phyloP scores from a whole-genome alignment of 2,888 invertebrate genomes.

The Drosophila demipolita region DNA sequence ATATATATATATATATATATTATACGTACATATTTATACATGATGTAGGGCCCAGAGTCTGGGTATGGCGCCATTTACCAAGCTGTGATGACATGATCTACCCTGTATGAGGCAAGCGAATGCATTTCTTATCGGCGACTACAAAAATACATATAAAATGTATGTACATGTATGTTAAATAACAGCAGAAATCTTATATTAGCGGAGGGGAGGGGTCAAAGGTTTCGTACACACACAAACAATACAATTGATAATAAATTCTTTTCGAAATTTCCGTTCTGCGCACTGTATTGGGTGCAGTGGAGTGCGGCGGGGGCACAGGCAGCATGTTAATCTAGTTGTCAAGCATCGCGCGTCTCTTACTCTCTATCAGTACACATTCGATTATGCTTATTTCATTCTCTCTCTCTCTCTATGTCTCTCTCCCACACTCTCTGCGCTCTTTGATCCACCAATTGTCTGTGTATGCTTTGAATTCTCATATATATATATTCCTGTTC shows the following conservation, averaged over 20 bases:
- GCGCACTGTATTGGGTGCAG: not conserved
- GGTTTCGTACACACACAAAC: conserved; percentile 44
- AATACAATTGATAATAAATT: conserved; percentile 55
- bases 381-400: not conserved
- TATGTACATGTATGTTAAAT: not conserved
- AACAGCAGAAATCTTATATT: not conserved
- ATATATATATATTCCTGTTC: conserved; percentile 29
- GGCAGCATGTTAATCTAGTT: conserved; percentile 65
- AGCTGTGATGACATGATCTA: conserved; percentile 41
- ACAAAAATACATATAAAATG: not conserved
- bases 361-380: conserved; percentile 1
- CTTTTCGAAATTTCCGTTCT: conserved; percentile 12
- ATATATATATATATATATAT: not conserved
- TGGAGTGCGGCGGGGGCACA: not conserved
- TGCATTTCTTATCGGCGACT: conserved; percentile 40
- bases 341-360: conserved; percentile 56
- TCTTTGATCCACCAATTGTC: conserved; percentile 21
- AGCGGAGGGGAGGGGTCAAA: conserved; percentile 39
- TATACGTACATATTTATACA: not conserved
- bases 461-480: conserved; percentile 15
- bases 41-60: not conserved
- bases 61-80: conserved; percentile 2
- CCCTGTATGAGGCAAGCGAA: conserved; percentile 3
- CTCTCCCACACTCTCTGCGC: conserved; percentile 3
- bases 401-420: conserved; percentile 1